Percentiles rank a stretch among this genome's conserved stretches.
Conservation (phyloP, 2,113 vertebrate genomes). For the Hydrolagus affinis region DNA sequence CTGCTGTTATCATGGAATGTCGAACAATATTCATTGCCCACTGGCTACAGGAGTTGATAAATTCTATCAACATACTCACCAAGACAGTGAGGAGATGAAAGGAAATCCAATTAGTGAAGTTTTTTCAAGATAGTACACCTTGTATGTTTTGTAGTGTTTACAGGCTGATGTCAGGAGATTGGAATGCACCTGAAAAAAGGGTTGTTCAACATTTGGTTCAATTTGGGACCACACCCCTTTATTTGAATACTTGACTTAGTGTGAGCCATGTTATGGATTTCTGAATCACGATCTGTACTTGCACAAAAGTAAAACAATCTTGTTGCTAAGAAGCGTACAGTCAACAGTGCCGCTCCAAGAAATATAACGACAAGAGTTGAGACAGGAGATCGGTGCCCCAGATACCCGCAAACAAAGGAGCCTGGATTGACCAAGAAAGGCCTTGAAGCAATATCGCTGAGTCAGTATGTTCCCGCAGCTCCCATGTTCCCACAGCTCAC, state of each 20-base stretch:
- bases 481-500: not conserved
- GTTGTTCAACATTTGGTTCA: not conserved
- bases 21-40: not conserved
- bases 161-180: not conserved
- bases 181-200: slow-evolving; percentile 11
- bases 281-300: not conserved
- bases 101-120: not conserved
- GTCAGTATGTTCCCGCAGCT: not conserved
- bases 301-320: not conserved
- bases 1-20: not conserved
- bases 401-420: not conserved
- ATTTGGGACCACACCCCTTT: too few relatives aligned
- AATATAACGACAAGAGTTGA: too few relatives aligned
- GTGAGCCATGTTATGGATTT: not conserved
- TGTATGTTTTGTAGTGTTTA: not conserved
- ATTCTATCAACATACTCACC: not conserved
- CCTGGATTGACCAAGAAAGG: not conserved
- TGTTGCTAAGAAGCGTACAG: not conserved
- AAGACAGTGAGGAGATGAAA: not conserved
- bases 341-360: not conserved
- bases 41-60: not conserved
- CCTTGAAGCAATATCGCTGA: not conserved
- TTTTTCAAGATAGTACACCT: not conserved
- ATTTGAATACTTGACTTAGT: too few relatives aligned
- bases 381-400: not conserved